Percentiles rank a stretch among this genome's conserved stretches.
Evolutionary conservation across 2,797 vertebrate genomes (phyloP).

Genomic region (Lepilemur septentrionalis): DNA sequence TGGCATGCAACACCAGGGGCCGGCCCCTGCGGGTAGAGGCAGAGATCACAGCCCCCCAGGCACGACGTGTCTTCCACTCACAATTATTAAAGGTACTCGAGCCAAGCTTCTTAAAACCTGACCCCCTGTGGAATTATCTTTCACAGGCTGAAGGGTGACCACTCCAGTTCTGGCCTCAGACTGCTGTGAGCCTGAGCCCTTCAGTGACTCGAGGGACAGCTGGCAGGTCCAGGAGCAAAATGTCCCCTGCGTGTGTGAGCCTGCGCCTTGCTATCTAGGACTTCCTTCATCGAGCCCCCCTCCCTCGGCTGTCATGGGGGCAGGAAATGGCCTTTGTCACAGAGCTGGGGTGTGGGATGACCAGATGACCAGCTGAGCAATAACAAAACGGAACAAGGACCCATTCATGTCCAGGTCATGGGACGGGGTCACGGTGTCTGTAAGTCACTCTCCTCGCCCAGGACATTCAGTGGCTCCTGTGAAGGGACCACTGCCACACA

Average conservation of each 20-base stretch:
- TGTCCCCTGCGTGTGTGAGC: accelerated
- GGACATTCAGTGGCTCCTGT: background rate
- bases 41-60: accelerated
- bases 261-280: background rate
- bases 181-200: accelerated
- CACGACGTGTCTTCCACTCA: accelerated
- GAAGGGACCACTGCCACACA: too few relatives aligned
- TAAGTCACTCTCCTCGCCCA: background rate
- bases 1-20: background rate
- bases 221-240: background rate
- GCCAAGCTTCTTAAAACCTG: background rate
- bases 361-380: background rate
- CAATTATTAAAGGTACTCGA: background rate
- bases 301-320: background rate
- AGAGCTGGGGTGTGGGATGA: background rate
- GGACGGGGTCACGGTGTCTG: accelerated
- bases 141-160: accelerated
- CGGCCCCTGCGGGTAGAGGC: accelerated
- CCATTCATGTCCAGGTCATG: background rate
- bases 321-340: background rate
- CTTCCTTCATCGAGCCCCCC: background rate
- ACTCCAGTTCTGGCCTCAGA: too few relatives aligned
- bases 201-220: background rate
- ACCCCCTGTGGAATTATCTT: background rate
- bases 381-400: background rate